Evolutionary conservation across 2,797 vertebrate genomes (phyloP), one percentile per base, ranked within the genome.

Genomic region (Molossus molossus): DNA sequence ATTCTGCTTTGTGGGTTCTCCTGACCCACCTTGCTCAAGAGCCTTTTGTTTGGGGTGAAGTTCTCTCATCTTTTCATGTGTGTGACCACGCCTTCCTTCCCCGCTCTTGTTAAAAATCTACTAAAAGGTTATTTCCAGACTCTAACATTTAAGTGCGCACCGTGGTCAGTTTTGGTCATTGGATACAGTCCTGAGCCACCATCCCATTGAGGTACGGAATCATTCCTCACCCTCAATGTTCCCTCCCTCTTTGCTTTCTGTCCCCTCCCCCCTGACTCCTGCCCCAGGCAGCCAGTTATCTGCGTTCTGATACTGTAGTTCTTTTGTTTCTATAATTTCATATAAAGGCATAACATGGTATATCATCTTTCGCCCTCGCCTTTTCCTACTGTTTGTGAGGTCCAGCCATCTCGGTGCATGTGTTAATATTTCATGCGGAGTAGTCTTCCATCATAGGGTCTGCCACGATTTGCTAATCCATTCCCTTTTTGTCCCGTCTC

Each of bases 41-140:
- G n/a, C 12, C 76, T 87, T 96, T 67, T 92, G 70, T 89, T 82
- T 58, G 70, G 53, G 90, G 50, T 75, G 29, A 48, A 53, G 29
- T 67, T 70, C 33, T 33, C 37, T n/a, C 29, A 48, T 83, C 40
- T 89, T 79, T 81, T 67, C 53, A 29, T 21, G 2, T 80, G 23
- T n/a, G 9, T 60, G 11, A 62, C 15, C 29, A 18, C 3, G 20
- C 64, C 18, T 14, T 58, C 45, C 25, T 13, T 7, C 1, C 6
- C 4, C 18, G 9, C 7, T 40, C 13, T 55, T 72, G 21, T 37
- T 40, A 91, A 48, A 95, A 72, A 53, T 15, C 12, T n/a, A 14
- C 53, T 33, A 79, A 76, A 53, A 27, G 57, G 8, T 27, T 57
- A 23, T 67, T 95, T 90, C n/a, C 76, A 75, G 75, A 86, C 37